Base-by-base conservation (phyloP, 2,113 vertebrate genomes). In the Centropus unirufus region DNA sequence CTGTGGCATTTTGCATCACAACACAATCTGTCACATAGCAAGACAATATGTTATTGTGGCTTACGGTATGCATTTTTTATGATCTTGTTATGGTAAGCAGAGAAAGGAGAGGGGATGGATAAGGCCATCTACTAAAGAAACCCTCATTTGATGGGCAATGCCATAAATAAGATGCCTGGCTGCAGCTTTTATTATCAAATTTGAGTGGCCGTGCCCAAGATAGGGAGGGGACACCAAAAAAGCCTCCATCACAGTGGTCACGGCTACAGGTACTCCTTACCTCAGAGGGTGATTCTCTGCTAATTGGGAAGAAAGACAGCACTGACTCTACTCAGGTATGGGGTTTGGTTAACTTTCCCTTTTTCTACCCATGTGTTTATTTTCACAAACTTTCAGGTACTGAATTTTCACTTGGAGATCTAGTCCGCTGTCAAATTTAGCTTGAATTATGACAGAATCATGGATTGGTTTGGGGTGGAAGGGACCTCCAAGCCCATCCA, bases 1-100 rank as follows among this genome's bases (percentile, higher is more conserved):
- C 59, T 7, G 2, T 2, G 80, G 52, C 36, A 6, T 34, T 76
- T 2, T 8, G n/a, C 90, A 59, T 12, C 51, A 17, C 49, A 39
- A 39, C 49, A 22, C 29, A 1, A 19, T 26, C 54, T 26, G 59
- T 6, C 77, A 15, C 6, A 1, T 11, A 27, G 46, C 4, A 1
- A 66, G 51, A 29, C 26, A 20, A 8, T 0, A 3, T 10, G 18
- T 67, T 59, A 1, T 46, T 12, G 6, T 1, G 32, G 5, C 1
- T 72, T 64, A 44, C 47, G 32, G 75, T 13, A 52, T 34, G 85
- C 40, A 40, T 69, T 51, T 34, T 73, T 51, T 34, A 4, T 6
- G 13, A 4, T 36, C 40, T 51, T 6, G 2, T 20, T 63, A 29
- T 85, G 55, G 79, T 70, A 32, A 85, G 13, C 14, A 10, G 44